Base-by-base conservation (phyloP, 2,797 vertebrate species). In the Bovichtus diacanthus region DNA sequence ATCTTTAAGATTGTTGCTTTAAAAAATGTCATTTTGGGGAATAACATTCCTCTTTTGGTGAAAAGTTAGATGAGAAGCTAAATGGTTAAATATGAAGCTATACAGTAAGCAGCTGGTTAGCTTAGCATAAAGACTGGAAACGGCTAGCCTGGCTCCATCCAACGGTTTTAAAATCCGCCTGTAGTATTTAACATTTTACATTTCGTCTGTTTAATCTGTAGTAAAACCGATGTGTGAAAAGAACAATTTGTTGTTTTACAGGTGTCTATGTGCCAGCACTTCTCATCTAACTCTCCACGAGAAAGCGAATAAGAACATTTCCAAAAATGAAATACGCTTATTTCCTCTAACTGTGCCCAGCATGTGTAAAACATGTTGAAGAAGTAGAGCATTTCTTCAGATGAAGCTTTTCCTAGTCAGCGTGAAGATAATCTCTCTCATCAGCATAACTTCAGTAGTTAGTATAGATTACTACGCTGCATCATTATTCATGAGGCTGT, bases 401-500 rank as follows among this genome's bases (percentile, higher is more conserved):
- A 46, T 16, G 3, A 67, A 65, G 16, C 2, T 13, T 76, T 59
- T 70, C 60, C 9, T n/a, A 73, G 54, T 53, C 27, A 41, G 34
- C 12, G 25, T 23, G 43, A 69, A 53, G 47, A 76, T 80, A 62
- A 80, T 83, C 58, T 71, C 58, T 71, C 38, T 70, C 71, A 72
- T 81, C 60, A 80, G 27, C 16, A 38, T 73, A 72, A 65, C 7
- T 56, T 76, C 21, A 46, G 61, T 70, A 59, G 43, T 80, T 70
- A 61, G 65, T 56, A 58, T 65, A 51, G 50, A 78, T 65, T 54
- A 55, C 63, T 46, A 43, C 43, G 2, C 61, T 44, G 71, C 34
- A 27, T 75, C 61, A 63, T 82, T 74, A 87, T 86, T 86, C 64
- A 85, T 74, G 59, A 77, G 44, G 21, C 29, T 29, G 64, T 51